A percentile compares a stretch with the other conserved stretches of the same genome.
Conservation (phyloP, 2,888 invertebrate species). For the Falcaria lacertinaria region DNA sequence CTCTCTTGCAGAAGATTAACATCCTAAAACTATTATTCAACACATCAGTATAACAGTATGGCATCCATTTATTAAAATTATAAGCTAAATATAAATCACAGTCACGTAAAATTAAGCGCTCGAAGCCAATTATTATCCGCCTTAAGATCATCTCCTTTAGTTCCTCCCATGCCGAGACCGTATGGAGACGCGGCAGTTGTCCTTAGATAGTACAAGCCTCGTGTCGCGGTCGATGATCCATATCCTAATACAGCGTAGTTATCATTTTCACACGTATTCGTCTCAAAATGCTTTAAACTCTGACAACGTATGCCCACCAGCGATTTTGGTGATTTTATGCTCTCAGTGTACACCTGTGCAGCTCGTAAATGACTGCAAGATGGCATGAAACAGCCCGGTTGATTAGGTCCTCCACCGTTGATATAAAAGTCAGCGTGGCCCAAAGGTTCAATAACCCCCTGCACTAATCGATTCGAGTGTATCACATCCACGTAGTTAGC, state of each 20-base stretch:
- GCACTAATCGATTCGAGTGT: constrained; percentile 67
- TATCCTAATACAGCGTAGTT: constrained; percentile 63
- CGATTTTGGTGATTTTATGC: constrained; percentile 57
- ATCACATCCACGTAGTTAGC: constrained; percentile 68
- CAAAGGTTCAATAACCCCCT: constrained; percentile 75
- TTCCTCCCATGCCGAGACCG: constrained; percentile 65
- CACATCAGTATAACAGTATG: constrained; percentile 12
- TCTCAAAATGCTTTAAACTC: constrained; percentile 61
- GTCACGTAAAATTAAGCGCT: constrained; percentile 36
- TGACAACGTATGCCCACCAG: constrained; percentile 59
- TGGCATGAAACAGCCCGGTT: constrained; percentile 83
- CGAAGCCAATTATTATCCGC: constrained; percentile 41
- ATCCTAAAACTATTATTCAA: neutral
- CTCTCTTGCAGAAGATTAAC: too few relatives aligned
- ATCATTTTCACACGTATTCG: constrained; percentile 52
- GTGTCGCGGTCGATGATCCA: constrained; percentile 60
- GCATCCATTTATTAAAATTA: constrained; percentile 25
- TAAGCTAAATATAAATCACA: constrained; percentile 16
- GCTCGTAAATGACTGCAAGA: constrained; percentile 72
- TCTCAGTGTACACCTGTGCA: constrained; percentile 64
- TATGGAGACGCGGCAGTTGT: constrained; percentile 56
- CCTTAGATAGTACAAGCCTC: constrained; percentile 67
- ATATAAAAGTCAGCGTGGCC: constrained; percentile 88
- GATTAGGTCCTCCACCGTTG: constrained; percentile 84
- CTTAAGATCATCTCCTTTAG: constrained; percentile 31